These are phyloP conservation scores for Sebastes miniatus DNA, from an alignment of 2,797 vertebrate genomes.

Conservation along the genomic window DNA sequence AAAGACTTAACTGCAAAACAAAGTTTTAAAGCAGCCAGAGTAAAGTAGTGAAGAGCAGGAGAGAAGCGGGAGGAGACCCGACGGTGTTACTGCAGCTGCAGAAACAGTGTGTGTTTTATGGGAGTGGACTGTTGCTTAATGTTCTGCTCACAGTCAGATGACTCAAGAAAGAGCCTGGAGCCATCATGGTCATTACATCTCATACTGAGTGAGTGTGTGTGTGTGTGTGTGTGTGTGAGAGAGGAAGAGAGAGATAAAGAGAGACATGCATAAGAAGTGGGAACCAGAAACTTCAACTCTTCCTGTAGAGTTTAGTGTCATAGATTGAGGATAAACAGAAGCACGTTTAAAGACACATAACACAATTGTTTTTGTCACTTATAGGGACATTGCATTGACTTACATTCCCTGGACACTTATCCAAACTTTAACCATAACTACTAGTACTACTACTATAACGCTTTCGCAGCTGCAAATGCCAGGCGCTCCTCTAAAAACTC, in stretches of 20 bases:
- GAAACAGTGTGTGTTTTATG: constrained; percentile 38
- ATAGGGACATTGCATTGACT: not conserved
- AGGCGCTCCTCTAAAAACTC: too few relatives aligned
- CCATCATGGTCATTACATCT: constrained; percentile 32
- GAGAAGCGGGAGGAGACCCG: not conserved
- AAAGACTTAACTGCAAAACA: too few relatives aligned
- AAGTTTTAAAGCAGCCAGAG: too few relatives aligned
- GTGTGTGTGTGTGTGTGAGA: not conserved
- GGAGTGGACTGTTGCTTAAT: constrained; percentile 61
- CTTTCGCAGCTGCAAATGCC: too few relatives aligned
- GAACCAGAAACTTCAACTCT: not conserved
- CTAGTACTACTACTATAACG: too few relatives aligned
- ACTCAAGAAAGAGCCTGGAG: constrained; percentile 35
- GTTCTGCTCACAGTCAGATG: constrained; percentile 61
- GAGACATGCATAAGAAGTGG: not conserved
- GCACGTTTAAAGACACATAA: constrained; percentile 9
- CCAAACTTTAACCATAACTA: not conserved
- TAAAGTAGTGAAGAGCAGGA: too few relatives aligned
- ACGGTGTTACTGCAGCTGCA: constrained; percentile 51
- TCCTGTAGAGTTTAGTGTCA: not conserved
- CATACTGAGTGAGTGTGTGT: constrained; percentile 4
- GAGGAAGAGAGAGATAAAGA: not conserved
- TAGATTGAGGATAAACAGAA: not conserved
- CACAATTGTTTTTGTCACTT: not conserved
- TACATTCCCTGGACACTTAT: too few relatives aligned